Conservation (phyloP, 2,888 invertebrate species). For the Glyphotaelius pellucidus region DNA sequence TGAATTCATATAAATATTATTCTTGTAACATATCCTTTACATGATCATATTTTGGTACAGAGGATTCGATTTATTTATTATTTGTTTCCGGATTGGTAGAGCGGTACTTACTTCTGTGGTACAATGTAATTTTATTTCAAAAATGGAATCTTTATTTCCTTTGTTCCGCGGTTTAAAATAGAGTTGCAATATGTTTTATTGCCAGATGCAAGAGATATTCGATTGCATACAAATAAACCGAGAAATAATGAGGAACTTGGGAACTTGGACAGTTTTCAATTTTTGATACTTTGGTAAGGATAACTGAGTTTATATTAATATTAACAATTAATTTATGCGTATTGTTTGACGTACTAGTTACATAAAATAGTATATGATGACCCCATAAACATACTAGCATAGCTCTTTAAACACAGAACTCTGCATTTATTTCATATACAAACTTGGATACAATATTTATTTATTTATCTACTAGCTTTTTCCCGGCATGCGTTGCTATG, state of each 20-base stretch:
- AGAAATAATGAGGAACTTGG: neutral
- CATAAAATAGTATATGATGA: no score
- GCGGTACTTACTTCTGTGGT: neutral
- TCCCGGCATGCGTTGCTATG: no score
- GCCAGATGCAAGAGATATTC: neutral
- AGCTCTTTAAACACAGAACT: no score
- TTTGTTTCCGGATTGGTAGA: conserved; percentile 24
- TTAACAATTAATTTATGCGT: no score
- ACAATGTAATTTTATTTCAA: conserved; percentile 30
- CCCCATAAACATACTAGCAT: no score
- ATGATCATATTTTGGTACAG: neutral
- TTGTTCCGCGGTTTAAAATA: conserved; percentile 22
- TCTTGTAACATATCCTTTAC: neutral
- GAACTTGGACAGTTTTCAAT: neutral
- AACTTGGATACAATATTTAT: no score
- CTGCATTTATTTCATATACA: no score
- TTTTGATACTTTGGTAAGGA: neutral
- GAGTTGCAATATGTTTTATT: neutral
- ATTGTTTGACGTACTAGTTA: no score
- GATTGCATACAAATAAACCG: neutral
- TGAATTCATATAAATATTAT: neutral
- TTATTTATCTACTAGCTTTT: no score
- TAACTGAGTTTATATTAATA: neutral
- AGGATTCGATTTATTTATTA: conserved; percentile 32
- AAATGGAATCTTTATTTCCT: conserved; percentile 25